phyloP scores from a whole-genome alignment of 2,797 vertebrate genomes.

The Parauchenoglanis ngamensis region DNA sequence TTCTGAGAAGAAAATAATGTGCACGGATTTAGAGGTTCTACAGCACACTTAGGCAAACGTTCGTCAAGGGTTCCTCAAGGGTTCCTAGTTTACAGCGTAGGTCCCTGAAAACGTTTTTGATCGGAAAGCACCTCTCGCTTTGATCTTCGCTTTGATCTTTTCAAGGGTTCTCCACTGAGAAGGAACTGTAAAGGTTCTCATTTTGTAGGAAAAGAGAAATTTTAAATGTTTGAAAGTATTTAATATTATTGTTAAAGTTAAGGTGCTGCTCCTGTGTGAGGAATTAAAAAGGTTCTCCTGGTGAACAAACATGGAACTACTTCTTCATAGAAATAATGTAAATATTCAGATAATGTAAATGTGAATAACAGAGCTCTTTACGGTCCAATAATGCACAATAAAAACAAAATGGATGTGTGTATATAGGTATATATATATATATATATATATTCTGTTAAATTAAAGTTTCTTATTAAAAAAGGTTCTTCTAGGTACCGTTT shows the following conservation, averaged over 20 bases:
- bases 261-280: neutral
- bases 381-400: neutral
- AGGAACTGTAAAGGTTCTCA: neutral
- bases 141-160: neutral
- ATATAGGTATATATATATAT: neutral
- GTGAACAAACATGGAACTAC: neutral
- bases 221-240: neutral
- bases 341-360: neutral
- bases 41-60: neutral
- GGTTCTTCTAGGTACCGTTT: neutral
- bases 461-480: neutral
- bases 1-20: neutral
- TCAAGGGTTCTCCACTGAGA: neutral
- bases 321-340: neutral
- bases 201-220: neutral
- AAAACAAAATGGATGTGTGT: too few relatives aligned
- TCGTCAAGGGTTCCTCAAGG: neutral
- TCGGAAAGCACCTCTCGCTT: neutral
- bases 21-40: neutral
- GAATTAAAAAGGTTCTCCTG: neutral
- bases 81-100: neutral
- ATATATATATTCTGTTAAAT: neutral
- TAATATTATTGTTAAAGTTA: neutral
- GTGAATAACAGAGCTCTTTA: neutral
- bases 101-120: neutral